Base-by-base conservation (phyloP, 2,113 vertebrate species). In the Calcarius ornatus region DNA sequence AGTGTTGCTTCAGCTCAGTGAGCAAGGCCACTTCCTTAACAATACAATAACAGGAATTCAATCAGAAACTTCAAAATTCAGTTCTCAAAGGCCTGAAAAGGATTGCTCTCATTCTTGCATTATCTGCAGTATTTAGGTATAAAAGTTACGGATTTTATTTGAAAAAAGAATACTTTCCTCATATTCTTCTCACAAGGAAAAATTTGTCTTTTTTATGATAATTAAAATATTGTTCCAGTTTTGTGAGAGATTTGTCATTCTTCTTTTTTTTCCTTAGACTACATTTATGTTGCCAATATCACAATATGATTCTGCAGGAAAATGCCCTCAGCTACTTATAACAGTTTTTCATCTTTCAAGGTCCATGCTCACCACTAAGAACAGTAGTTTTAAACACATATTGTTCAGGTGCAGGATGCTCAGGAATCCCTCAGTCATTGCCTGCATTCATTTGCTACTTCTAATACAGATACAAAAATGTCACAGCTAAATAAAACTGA, bases 31-130 rank as follows among this genome's bases (percentile, higher is more conserved):
- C 79, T 97, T 96, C 96, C 94, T 88, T 88, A 81, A 81, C 93
- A 86, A 27, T 75, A 96, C 88, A 96, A 95, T 95, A 94, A 90
- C 93, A 96, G 93, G 95, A 96, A 95, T 96, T 93, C 5, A 4
- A 94, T 86, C 88, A 93, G 90, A 94, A 93, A 84, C 60, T 81
- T 96, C 40, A 69, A 60, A 91, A 91, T 92, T 88, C 47, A 71
- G 56, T 86, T 93, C 63, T 66, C 0, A 0, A 68, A 90, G 68
- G 31, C 68, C 77, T 40, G 59, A 42, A 31, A 6, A 35, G 12
- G 23, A 60, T 53, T 86, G 18, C 60, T 95, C 77, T 80, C n/a
- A 61, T 88, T 86, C 56, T 70, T 70, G 35, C n/a, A 24, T 88
- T 80, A 68, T 75, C 64, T 86, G 25, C 22, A 78, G 22, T 77